Percentiles rank a stretch among this genome's conserved stretches.
phyloP scores from a whole-genome alignment of 2,888 invertebrate genomes.

The Autographa pulchrina region DNA sequence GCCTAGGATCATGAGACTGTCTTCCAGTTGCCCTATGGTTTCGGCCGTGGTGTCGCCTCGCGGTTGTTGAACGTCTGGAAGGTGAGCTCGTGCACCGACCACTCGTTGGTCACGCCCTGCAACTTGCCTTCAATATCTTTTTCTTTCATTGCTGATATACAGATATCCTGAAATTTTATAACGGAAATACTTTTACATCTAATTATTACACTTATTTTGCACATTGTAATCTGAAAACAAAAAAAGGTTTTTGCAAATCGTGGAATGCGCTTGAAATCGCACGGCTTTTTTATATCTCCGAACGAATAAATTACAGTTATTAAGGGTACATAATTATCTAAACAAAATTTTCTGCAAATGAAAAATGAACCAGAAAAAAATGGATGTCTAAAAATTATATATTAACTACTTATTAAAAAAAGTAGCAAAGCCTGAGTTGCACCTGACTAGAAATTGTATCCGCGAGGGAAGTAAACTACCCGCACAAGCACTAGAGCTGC shows the following conservation, averaged over 20 bases:
- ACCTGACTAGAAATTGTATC: neutral
- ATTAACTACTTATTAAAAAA: no score
- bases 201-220: no score
- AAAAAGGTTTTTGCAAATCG: no score
- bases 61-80: conserved; percentile 98
- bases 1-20: conserved; percentile 98
- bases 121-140: conserved; percentile 99
- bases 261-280: no score
- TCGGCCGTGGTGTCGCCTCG: conserved; percentile 98
- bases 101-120: conserved; percentile 98
- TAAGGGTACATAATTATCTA: no score
- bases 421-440: neutral
- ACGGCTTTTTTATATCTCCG: no score
- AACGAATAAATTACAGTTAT: no score
- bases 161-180: conserved; percentile 93
- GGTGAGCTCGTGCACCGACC: conserved; percentile 97
- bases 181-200: neutral
- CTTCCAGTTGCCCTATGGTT: conserved; percentile 98
- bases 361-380: no score
- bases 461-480: neutral
- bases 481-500: conserved; percentile 19
- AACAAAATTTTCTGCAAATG: no score
- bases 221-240: no score
- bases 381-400: no score
- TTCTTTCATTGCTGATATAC: conserved; percentile 99